A percentile compares a stretch with the other conserved stretches of the same genome.
Evolutionary conservation across 2,888 invertebrate species (phyloP).

Genomic region (Metacarcinus magister): DNA sequence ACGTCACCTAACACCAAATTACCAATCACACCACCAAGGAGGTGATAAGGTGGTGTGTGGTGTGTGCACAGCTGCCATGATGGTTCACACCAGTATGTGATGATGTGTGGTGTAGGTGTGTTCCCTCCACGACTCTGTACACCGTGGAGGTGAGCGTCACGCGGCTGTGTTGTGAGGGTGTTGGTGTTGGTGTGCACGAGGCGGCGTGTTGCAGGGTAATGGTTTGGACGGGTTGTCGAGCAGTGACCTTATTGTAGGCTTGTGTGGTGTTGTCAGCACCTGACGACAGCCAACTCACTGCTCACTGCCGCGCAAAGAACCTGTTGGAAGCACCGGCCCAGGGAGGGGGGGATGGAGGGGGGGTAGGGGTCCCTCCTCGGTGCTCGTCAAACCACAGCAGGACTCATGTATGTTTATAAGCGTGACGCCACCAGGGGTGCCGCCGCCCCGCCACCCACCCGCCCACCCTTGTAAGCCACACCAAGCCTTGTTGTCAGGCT

Average conservation of each 20-base stretch:
- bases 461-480: slow-evolving; percentile 1
- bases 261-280: neutral
- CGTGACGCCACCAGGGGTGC: slow-evolving; percentile 22
- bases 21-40: slow-evolving; percentile 1
- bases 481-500: slow-evolving; percentile 33
- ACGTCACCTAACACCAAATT: neutral
- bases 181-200: neutral
- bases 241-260: neutral
- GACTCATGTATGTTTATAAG: slow-evolving; percentile 49
- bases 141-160: neutral
- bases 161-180: neutral
- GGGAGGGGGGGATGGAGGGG: neutral
- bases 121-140: neutral
- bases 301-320: neutral
- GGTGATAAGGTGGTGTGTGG: neutral
- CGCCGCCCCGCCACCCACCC: neutral
- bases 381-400: slow-evolving; percentile 32
- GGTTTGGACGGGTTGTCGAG: neutral
- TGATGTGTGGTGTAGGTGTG: neutral
- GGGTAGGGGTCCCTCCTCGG: neutral
- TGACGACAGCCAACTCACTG: neutral
- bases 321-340: neutral
- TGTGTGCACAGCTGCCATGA: neutral
- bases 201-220: neutral
- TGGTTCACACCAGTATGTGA: too few relatives aligned